These are phyloP conservation scores for Diachasmimorpha longicaudata DNA, from an alignment of 1,140 invertebrate genomes.

Conservation along the genomic window DNA sequence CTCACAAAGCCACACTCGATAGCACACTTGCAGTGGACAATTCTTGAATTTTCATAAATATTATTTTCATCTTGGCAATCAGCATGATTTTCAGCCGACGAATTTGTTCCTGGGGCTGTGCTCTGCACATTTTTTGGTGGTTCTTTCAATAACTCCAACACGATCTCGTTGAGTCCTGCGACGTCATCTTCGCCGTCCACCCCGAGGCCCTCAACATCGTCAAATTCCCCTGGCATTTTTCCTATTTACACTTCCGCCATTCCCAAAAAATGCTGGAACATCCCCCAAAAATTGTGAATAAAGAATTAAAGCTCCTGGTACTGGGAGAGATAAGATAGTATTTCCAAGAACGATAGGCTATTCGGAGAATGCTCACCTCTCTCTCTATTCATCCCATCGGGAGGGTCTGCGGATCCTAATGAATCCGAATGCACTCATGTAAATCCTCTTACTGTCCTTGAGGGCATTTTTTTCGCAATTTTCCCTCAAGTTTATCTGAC, in stretches of 20 bases:
- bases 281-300: too few species aligned
- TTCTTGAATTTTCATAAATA: slow-evolving; percentile 16
- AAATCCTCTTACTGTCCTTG: background rate
- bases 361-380: background rate
- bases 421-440: background rate
- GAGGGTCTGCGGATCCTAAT: background rate
- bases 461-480: background rate
- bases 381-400: background rate
- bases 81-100: slow-evolving; percentile 39
- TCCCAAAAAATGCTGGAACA: background rate
- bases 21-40: slow-evolving; percentile 38
- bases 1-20: slow-evolving; percentile 37
- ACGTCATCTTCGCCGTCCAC: slow-evolving; percentile 44
- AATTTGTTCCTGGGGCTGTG: slow-evolving; percentile 35
- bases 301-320: too few species aligned
- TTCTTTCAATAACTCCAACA: slow-evolving; percentile 44
- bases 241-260: background rate
- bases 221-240: background rate
- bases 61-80: slow-evolving; percentile 36
- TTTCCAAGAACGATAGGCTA: too few species aligned
- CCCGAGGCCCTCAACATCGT: slow-evolving; percentile 6
- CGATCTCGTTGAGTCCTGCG: slow-evolving; percentile 48
- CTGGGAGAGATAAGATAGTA: too few species aligned
- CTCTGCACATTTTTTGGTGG: slow-evolving; percentile 31
- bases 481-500: background rate